Percentiles rank a stretch among this genome's conserved stretches.
Conservation (phyloP, 2,888 invertebrate species). For the Torymus texanus region DNA sequence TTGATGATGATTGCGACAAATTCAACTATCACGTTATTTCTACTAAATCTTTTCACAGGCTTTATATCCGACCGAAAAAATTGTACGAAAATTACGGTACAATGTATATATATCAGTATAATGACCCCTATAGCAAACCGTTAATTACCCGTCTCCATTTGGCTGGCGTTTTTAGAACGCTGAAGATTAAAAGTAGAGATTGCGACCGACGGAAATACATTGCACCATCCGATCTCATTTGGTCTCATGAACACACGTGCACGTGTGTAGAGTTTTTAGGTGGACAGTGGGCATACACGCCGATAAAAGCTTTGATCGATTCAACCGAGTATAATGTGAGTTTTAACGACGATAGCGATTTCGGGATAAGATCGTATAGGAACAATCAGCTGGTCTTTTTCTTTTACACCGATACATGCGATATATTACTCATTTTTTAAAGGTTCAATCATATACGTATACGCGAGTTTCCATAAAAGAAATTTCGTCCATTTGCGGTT, state of each 20-base stretch:
- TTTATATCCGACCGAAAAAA: too few relatives aligned
- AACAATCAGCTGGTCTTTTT: neutral
- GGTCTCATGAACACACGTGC: too few relatives aligned
- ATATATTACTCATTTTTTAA: slow-evolving; percentile 3
- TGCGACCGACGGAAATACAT: neutral
- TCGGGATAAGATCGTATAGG: slow-evolving; percentile 8
- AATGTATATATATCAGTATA: too few relatives aligned
- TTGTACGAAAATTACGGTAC: too few relatives aligned
- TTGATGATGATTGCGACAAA: neutral
- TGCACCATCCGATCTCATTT: too few relatives aligned
- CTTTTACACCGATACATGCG: neutral
- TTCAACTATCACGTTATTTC: neutral
- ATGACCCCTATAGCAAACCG: too few relatives aligned
- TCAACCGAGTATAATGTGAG: neutral
- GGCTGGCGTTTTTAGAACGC: neutral
- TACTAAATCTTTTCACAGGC: too few relatives aligned
- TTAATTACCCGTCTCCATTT: too few relatives aligned
- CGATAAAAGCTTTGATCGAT: too few relatives aligned
- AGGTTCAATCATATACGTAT: neutral
- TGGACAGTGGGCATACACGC: neutral
- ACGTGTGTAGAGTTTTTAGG: neutral
- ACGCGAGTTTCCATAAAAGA: neutral
- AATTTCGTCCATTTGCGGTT: too few relatives aligned
- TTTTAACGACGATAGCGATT: slow-evolving; percentile 25
- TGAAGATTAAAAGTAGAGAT: slow-evolving; percentile 3